Conservation (phyloP, 2,113 vertebrate species). For the Falcunculus frontatus region DNA sequence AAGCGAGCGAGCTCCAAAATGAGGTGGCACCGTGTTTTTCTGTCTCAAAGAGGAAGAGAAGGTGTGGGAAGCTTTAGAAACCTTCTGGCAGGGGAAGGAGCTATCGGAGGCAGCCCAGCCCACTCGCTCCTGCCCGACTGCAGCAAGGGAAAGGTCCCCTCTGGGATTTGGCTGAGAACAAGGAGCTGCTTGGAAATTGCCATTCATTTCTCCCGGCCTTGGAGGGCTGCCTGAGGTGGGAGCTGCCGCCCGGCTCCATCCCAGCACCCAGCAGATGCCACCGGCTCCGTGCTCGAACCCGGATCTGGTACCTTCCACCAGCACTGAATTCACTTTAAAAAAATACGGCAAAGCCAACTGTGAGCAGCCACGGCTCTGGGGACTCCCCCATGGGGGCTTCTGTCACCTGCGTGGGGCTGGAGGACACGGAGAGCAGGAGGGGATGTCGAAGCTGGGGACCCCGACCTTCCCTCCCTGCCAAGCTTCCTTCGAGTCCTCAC, state of each 20-base stretch:
- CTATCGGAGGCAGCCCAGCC: constrained; percentile 33
- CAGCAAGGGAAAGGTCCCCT: constrained; percentile 15
- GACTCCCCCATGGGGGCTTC: not conserved
- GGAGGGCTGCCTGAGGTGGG: not conserved
- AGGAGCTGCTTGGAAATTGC: constrained; percentile 13
- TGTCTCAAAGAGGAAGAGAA: constrained; percentile 42
- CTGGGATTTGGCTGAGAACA: constrained; percentile 30
- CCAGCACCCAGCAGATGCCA: not conserved
- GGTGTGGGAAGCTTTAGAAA: constrained; percentile 56
- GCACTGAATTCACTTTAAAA: constrained; percentile 28
- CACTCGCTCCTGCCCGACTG: constrained; percentile 39
- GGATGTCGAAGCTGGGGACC: rapidly evolving
- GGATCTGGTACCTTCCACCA: constrained; percentile 22
- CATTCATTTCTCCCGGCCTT: not conserved
- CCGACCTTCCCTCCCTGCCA: not conserved
- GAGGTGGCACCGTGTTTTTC: constrained; percentile 25
- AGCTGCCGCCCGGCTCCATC: not conserved
- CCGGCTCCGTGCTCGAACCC: not conserved
- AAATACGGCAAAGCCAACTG: not conserved
- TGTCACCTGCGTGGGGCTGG: not conserved
- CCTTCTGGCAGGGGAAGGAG: constrained; percentile 51
- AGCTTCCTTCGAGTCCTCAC: not conserved
- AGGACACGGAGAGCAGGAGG: not conserved
- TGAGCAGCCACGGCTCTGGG: not conserved
- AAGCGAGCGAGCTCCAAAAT: not conserved